These are phyloP conservation scores for Aromia moschata DNA, from an alignment of 2,888 invertebrate species.

Conservation along the genomic window DNA sequence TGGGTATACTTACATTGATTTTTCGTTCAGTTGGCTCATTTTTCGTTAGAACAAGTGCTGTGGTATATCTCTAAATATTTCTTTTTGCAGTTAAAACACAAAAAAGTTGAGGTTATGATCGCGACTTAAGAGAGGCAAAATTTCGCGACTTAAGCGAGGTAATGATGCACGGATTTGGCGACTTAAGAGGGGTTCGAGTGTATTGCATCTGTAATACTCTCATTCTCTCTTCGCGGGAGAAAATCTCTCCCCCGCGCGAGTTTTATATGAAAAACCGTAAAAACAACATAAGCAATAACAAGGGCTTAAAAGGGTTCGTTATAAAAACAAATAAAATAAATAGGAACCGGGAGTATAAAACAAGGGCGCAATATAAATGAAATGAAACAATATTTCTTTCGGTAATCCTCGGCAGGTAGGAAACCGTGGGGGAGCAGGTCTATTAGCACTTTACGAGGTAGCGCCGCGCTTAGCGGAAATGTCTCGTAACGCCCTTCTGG, in stretches of 20 bases:
- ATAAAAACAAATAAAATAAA: constrained; percentile 42
- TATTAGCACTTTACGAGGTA: constrained; percentile 52
- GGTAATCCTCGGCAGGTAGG: constrained; percentile 49
- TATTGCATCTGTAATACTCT: too few species aligned
- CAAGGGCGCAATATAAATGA: constrained; percentile 46
- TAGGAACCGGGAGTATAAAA: constrained; percentile 30
- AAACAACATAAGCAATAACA: constrained; percentile 39
- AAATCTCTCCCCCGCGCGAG: too few species aligned
- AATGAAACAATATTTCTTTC: constrained; percentile 52
- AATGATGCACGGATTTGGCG: too few species aligned
- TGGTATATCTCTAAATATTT: too few species aligned
- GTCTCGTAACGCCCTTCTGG: constrained; percentile 46
- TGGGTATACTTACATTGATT: too few species aligned
- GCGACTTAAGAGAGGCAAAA: too few species aligned
- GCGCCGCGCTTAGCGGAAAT: constrained; percentile 49
- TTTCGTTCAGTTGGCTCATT: too few species aligned
- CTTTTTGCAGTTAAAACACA: too few species aligned
- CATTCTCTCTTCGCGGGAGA: not conserved
- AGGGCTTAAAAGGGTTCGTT: constrained; percentile 38
- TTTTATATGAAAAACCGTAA: constrained; percentile 28
- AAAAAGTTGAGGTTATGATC: too few species aligned
- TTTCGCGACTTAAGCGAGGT: too few species aligned
- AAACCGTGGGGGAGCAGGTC: constrained; percentile 44
- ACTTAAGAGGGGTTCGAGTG: too few species aligned
- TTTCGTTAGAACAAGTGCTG: too few species aligned